Percentiles rank a stretch among this genome's conserved stretches.
phyloP scores from a whole-genome alignment of 92 coral and sea anemone species.

The Palythoa grandis region DNA sequence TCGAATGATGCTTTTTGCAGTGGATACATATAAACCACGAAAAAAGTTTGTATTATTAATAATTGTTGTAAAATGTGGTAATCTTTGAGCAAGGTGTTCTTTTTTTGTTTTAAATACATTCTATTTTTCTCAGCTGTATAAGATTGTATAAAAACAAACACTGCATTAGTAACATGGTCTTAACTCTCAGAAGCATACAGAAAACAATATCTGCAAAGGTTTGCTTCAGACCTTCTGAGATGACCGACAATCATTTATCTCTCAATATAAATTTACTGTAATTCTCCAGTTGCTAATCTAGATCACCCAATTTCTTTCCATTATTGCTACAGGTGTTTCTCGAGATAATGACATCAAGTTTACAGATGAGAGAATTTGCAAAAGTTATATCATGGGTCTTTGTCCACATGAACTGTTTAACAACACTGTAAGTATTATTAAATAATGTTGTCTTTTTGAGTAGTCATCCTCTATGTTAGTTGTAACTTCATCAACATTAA shows the following conservation, averaged over 20 bases:
- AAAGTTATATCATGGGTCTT: conserved; percentile 97
- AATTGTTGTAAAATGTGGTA: not conserved
- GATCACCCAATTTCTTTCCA: conserved; percentile 1
- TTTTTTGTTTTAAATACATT: not conserved
- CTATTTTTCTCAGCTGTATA: not conserved
- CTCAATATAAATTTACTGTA: not conserved
- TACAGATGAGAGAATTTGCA: conserved; percentile 92
- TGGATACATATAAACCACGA: conserved; percentile 38
- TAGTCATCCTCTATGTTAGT: not conserved
- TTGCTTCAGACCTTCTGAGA: too few species aligned
- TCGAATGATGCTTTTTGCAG: conserved; percentile 30
- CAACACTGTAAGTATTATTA: conserved; percentile 84
- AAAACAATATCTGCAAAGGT: too few species aligned
- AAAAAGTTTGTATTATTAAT: conserved; percentile 37
- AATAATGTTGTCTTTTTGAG: not conserved
- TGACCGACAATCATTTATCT: not conserved
- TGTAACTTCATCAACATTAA: too few species aligned
- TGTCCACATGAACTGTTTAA: conserved; percentile 98
- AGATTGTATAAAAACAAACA: not conserved
- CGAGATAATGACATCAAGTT: conserved; percentile 88
- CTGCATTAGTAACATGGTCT: too few species aligned
- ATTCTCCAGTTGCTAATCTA: not conserved
- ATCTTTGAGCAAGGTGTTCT: too few species aligned
- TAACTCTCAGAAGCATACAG: too few species aligned
- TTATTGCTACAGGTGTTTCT: conserved; percentile 72